Conservation (phyloP, 2,113 vertebrate species). For the Bombycilla garrulus region DNA sequence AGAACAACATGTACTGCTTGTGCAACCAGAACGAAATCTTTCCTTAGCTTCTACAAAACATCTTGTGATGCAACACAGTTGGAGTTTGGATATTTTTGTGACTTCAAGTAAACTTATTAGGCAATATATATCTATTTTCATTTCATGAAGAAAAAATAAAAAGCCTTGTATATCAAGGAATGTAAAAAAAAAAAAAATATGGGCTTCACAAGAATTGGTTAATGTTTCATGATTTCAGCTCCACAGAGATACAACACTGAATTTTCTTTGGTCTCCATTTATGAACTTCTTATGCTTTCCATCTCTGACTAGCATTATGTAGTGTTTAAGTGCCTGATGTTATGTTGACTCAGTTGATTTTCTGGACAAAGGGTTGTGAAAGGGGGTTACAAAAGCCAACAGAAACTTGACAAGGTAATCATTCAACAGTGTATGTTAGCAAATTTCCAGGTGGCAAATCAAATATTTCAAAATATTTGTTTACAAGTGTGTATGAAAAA, state of each 20-base stretch:
- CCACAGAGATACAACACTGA: neutral
- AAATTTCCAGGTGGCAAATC: conserved; percentile 17
- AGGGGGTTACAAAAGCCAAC: neutral
- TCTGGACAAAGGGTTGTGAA: neutral
- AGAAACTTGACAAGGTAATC: neutral
- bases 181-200: neutral
- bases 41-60: neutral
- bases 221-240: neutral
- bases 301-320: neutral
- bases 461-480: conserved; percentile 13
- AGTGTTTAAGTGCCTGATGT: neutral
- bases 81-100: neutral
- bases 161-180: neutral
- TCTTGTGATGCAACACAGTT: neutral
- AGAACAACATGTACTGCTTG: too few relatives aligned
- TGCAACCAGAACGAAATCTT: neutral
- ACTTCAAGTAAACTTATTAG: neutral
- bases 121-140: neutral
- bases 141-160: neutral
- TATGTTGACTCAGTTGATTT: conserved; percentile 33
- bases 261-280: neutral
- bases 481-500: neutral
- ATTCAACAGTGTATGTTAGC: conserved; percentile 28
- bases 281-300: neutral
- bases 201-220: neutral